These are phyloP conservation scores for Haliaeetus leucogaster DNA, from an alignment of 2,113 vertebrate species.

Conservation along the genomic window DNA sequence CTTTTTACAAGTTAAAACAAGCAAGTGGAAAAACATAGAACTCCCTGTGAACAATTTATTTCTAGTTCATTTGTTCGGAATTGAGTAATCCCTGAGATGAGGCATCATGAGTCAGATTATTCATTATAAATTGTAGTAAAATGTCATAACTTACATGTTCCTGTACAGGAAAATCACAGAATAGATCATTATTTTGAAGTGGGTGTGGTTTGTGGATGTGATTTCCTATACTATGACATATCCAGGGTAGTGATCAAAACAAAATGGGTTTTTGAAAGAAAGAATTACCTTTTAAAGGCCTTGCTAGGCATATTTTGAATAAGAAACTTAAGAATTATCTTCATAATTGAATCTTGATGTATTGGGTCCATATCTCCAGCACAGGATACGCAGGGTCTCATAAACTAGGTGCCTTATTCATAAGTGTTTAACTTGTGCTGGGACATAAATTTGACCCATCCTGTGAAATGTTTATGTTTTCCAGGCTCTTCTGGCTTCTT, in stretches of 20 bases:
- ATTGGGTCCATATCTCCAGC: background rate
- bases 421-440: background rate
- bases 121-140: background rate
- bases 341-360: background rate
- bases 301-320: background rate
- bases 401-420: background rate
- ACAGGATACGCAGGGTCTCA: background rate
- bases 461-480: background rate
- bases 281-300: background rate
- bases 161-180: background rate
- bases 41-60: background rate
- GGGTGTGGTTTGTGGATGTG: background rate
- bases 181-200: background rate
- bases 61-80: conserved; percentile 2
- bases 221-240: background rate
- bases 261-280: background rate
- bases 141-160: background rate
- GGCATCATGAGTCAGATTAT: background rate
- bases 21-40: background rate
- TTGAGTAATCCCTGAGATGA: conserved; percentile 3
- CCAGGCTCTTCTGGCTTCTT: background rate
- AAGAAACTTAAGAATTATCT: background rate
- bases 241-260: background rate
- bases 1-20: background rate
- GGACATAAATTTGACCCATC: background rate